Percentiles rank a stretch among this genome's conserved stretches.
These are phyloP conservation scores for Festucalex cinctus DNA, from an alignment of 2,113 vertebrate genomes.

Conservation along the genomic window DNA sequence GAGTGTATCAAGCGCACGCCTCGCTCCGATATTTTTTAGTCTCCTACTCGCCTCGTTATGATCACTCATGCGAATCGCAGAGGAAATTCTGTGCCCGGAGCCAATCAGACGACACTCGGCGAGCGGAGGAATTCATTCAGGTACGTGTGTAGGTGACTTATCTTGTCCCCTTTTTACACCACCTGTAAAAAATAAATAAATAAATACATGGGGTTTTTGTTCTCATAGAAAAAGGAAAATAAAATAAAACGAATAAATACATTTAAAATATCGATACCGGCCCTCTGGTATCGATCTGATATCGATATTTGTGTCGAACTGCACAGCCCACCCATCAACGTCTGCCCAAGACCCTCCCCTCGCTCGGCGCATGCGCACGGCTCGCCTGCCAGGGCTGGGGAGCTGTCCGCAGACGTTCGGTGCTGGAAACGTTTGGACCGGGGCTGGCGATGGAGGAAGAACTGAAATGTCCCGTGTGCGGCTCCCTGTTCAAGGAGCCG, in stretches of 20 bases:
- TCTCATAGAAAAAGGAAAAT: no score
- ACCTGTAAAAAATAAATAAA: no score
- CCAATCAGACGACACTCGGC: neutral
- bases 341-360: neutral
- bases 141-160: no score
- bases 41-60: neutral
- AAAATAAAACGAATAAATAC: no score
- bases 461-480: conserved; percentile 94
- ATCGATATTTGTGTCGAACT: no score
- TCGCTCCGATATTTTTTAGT: neutral
- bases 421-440: conserved; percentile 25
- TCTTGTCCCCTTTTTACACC: no score
- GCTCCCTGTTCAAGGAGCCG: conserved; percentile 87
- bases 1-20: neutral
- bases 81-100: neutral
- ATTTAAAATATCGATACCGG: no score
- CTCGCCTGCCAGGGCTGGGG: conserved; percentile 23
- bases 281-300: no score
- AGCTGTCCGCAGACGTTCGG: conserved; percentile 71
- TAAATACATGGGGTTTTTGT: no score
- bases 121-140: neutral
- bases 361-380: conserved; percentile 55
- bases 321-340: neutral
- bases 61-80: neutral
- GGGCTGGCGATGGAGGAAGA: conserved; percentile 90